Percentiles rank a stretch among this genome's conserved stretches.
phyloP scores from a whole-genome alignment of 2,113 vertebrate species.

The Xenotilapia longispinis region DNA sequence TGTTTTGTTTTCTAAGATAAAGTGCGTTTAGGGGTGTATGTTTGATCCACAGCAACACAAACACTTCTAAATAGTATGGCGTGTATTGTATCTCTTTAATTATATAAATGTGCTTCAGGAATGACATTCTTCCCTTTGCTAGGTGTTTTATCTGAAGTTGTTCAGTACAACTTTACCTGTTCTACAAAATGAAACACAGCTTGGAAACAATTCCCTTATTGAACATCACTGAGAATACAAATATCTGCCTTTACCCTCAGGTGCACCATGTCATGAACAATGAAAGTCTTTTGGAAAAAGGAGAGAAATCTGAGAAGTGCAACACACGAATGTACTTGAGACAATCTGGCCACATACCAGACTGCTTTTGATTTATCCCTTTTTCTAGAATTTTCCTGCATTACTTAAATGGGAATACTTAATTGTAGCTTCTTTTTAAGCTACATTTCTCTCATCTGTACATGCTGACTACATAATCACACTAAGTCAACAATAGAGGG shows the following conservation, averaged over 20 bases:
- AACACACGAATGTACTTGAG: constrained; percentile 1
- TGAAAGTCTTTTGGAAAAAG: neutral
- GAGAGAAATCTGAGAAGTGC: neutral
- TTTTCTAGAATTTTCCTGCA: neutral
- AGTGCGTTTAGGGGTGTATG: neutral
- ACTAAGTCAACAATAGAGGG: neutral
- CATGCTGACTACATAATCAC: neutral
- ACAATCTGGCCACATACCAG: neutral
- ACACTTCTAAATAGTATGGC: neutral
- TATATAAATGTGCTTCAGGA: neutral
- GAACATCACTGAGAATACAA: constrained; percentile 5
- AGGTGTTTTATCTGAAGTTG: neutral
- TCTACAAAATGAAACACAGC: constrained; percentile 13
- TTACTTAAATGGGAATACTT: neutral
- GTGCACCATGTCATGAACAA: constrained; percentile 24
- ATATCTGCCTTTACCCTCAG: constrained; percentile 2
- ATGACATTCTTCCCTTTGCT: neutral
- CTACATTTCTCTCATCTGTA: neutral
- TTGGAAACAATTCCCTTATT: constrained; percentile 14
- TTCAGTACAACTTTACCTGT: neutral
- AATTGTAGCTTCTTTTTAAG: neutral
- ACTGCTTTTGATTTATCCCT: neutral
- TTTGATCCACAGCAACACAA: neutral
- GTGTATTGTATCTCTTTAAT: neutral
- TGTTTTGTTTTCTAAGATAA: neutral